Percentiles rank a stretch among this genome's conserved stretches.
Conservation (phyloP, 2,888 invertebrate species). For the Biston stratarius region DNA sequence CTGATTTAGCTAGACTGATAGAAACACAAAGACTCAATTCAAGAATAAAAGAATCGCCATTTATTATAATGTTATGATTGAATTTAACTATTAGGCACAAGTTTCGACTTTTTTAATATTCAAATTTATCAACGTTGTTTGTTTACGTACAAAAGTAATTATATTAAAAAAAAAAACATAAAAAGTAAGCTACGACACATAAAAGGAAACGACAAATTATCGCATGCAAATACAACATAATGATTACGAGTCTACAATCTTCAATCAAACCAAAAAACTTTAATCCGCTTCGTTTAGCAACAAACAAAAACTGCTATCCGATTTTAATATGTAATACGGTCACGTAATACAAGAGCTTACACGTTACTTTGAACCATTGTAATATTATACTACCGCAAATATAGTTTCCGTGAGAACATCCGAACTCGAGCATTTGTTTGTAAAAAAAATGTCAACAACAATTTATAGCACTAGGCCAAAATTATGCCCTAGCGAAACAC, state of each 20-base stretch:
- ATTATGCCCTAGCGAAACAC: slow-evolving; percentile 3
- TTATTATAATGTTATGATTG: too few species aligned
- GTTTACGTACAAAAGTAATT: too few species aligned
- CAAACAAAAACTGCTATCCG: slow-evolving; percentile 24
- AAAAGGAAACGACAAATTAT: slow-evolving; percentile 18
- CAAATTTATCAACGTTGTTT: too few species aligned
- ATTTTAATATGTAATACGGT: slow-evolving; percentile 14
- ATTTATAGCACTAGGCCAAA: slow-evolving; percentile 1
- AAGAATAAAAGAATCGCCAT: too few species aligned
- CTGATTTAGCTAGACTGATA: background rate
- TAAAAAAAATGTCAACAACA: slow-evolving; percentile 10
- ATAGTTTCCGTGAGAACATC: slow-evolving; percentile 16
- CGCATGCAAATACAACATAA: slow-evolving; percentile 25
- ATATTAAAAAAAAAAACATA: background rate
- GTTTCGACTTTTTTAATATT: too few species aligned
- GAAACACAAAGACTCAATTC: background rate
- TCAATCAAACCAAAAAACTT: slow-evolving; percentile 7
- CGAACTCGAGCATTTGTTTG: background rate
- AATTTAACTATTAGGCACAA: too few species aligned
- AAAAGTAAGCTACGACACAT: background rate
- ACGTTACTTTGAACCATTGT: slow-evolving; percentile 13
- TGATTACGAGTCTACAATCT: background rate
- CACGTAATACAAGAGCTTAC: slow-evolving; percentile 25
- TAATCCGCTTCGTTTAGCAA: slow-evolving; percentile 30
- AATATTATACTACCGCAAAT: slow-evolving; percentile 25